Evolutionary conservation across 2,113 vertebrate species (phyloP), one percentile per base, ranked within the genome.

Genomic region (Tachycineta bicolor): DNA sequence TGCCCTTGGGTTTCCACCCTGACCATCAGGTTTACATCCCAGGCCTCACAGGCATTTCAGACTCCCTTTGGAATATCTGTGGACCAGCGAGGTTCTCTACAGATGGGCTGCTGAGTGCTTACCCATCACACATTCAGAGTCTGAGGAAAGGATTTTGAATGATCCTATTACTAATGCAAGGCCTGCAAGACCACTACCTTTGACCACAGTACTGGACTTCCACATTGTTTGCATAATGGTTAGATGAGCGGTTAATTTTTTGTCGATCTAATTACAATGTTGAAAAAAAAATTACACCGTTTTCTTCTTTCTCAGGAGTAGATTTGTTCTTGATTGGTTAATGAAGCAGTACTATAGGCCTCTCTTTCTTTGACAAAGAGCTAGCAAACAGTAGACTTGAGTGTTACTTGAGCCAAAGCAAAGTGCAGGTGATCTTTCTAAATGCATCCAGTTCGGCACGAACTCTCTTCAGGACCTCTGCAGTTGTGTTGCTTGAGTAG

Each of bases 51-150:
- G 52, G 16, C 28, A 39, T 49, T 47, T 46, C 43, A 53, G 33
- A 22, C 34, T 29, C 56, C 4, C 0, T 3, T 18, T 56, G 76
- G 52, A 50, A 68, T 15, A 18, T 44, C 59, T 77, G 34, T 67
- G 88, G 46, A 25, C 50, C 55, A 74, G 13, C 31, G 22, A 18
- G 23, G 6, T 13, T 90, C 49, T 84, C 39, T n/a, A 5, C 9
- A 18, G 20, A 10, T 55, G 44, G 16, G 13, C 63, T 76, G 41
- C 63, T 56, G 49, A 34, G 24, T 0, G 0, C 47, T 75, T 37
- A 43, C 9, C 31, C 34, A 17, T 5, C 23, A 46, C 50, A 29
- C 33, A 14, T 65, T 63, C 28, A 16, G 31, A 41, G 29, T 56
- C 44, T 37, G 28, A 20, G 52, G 65, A 43, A 44, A 43, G 20